phyloP scores from a whole-genome alignment of 2,888 invertebrate species.

The Oscheius sp. region DNA sequence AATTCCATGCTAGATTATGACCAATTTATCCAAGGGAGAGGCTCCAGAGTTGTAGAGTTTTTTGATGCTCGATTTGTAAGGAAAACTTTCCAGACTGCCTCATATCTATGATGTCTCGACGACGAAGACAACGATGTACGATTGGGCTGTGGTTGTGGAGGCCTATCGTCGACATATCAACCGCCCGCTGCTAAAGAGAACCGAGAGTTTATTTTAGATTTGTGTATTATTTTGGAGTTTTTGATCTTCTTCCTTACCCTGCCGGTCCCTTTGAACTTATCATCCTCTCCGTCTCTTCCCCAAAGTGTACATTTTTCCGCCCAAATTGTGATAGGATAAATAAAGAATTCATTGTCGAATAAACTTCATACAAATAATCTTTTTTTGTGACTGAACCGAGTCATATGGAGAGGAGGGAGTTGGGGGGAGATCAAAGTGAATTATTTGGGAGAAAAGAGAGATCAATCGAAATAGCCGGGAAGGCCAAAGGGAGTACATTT shows the following conservation, averaged over 20 bases:
- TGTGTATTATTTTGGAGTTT: not conserved
- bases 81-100: slow-evolving; percentile 48
- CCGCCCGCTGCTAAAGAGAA: slow-evolving; percentile 21
- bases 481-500: slow-evolving; percentile 32
- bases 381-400: too few species aligned
- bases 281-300: too few species aligned
- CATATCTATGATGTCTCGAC: slow-evolving; percentile 64
- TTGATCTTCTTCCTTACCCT: not conserved
- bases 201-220: slow-evolving; percentile 12
- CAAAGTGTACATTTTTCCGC: too few species aligned
- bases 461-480: slow-evolving; percentile 31
- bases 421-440: too few species aligned
- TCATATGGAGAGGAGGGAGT: too few species aligned
- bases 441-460: too few species aligned
- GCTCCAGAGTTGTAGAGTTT: not conserved
- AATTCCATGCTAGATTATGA: not conserved
- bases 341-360: too few species aligned
- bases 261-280: not conserved
- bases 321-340: too few species aligned
- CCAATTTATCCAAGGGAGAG: too few species aligned
- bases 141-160: slow-evolving; percentile 65
- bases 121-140: slow-evolving; percentile 61
- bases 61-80: not conserved
- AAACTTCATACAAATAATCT: too few species aligned
- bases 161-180: slow-evolving; percentile 40